Evolutionary conservation across 2,797 vertebrate genomes (phyloP).

Genomic region (Mormyrus proboscirostris): DNA sequence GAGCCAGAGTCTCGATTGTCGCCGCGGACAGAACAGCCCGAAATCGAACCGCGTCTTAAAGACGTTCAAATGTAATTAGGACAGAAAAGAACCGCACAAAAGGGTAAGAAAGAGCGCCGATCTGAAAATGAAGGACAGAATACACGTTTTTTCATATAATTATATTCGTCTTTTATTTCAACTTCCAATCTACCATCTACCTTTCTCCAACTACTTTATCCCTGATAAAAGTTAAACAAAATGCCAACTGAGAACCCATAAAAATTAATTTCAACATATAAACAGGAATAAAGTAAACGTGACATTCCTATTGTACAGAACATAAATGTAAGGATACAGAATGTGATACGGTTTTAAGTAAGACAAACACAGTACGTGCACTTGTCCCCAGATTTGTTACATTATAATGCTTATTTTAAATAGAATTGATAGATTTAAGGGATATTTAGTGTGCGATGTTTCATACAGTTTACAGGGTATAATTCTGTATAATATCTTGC

Average conservation of each 20-base stretch:
- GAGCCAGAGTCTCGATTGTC: slow-evolving; percentile 38
- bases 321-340: slow-evolving; percentile 29
- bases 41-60: neutral
- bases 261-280: slow-evolving; percentile 40
- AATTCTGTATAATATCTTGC: neutral
- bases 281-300: slow-evolving; percentile 30
- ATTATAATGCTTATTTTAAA: neutral
- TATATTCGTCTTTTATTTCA: slow-evolving; percentile 44
- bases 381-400: neutral
- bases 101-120: neutral
- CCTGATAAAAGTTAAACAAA: slow-evolving; percentile 36
- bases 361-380: slow-evolving; percentile 27
- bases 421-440: neutral
- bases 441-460: neutral
- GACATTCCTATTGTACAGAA: slow-evolving; percentile 32
- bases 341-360: slow-evolving; percentile 45
- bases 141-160: neutral
- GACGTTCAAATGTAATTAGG: neutral
- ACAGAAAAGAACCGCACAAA: neutral
- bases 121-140: neutral
- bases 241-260: slow-evolving; percentile 34
- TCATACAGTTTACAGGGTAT: neutral
- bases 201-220: slow-evolving; percentile 23
- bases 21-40: neutral
- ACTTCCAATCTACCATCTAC: slow-evolving; percentile 43